Conservation (phyloP, 2,113 vertebrate genomes). For the Cervus canadensis region DNA sequence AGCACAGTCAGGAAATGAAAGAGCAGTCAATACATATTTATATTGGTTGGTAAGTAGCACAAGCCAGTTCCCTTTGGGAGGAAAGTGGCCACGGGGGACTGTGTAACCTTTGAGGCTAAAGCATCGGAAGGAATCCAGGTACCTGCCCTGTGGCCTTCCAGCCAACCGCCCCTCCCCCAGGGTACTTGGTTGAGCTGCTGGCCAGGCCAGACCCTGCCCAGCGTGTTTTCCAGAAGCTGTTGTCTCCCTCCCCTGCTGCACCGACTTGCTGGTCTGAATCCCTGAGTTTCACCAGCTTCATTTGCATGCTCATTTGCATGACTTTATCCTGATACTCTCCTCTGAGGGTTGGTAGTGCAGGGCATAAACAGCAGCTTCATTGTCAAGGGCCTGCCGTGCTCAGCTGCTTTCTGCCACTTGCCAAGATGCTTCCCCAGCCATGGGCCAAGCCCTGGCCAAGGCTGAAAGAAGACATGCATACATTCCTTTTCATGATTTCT, state of each 20-base stretch:
- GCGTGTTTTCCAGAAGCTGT: neutral
- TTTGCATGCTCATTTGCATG: constrained; percentile 72
- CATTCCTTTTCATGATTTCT: constrained; percentile 36
- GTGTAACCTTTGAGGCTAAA: neutral
- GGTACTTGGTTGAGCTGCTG: neutral
- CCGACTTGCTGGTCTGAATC: constrained; percentile 16
- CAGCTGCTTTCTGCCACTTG: constrained; percentile 56
- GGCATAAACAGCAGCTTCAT: constrained; percentile 51
- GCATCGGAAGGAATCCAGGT: neutral
- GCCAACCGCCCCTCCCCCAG: neutral
- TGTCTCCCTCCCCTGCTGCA: neutral
- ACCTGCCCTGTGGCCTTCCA: neutral
- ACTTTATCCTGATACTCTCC: constrained; percentile 31
- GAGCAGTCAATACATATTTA: neutral
- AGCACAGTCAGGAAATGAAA: constrained; percentile 2
- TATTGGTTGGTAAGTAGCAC: neutral
- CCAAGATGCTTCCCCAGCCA: neutral
- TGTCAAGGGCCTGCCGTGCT: constrained; percentile 44
- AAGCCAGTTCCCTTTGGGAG: neutral
- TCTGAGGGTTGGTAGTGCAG: neutral
- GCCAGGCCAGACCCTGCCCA: neutral
- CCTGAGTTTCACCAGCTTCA: constrained; percentile 41
- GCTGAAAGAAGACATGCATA: constrained; percentile 7
- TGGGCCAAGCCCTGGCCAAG: neutral
- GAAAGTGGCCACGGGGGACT: neutral